phyloP scores from a whole-genome alignment of 2,797 vertebrate species.

The Rhinichthys osculus region DNA sequence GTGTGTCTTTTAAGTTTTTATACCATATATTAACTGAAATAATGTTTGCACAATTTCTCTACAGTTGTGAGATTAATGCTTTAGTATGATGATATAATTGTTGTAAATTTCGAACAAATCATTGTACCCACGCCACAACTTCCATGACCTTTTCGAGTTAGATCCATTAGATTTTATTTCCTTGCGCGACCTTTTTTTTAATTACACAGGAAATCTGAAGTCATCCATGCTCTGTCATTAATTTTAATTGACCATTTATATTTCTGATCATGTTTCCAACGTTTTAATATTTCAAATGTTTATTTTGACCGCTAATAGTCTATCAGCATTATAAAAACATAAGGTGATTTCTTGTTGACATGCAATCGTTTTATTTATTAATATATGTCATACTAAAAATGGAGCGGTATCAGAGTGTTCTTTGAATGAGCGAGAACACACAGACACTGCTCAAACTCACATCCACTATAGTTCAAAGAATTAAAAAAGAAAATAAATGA shows the following conservation, averaged over 20 bases:
- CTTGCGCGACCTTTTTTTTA: neutral
- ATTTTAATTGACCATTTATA: neutral
- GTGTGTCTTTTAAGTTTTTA: neutral
- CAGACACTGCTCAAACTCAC: neutral
- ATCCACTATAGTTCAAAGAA: neutral
- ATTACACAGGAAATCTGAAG: neutral
- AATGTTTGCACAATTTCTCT: neutral
- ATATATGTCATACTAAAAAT: neutral
- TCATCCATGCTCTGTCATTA: neutral
- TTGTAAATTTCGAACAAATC: neutral
- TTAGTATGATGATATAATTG: conserved; percentile 5
- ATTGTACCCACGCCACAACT: neutral
- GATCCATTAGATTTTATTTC: neutral
- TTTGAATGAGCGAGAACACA: neutral
- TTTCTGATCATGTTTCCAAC: neutral
- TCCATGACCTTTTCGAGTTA: neutral
- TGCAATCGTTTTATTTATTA: neutral
- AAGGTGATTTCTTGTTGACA: neutral
- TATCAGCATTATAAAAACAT: neutral
- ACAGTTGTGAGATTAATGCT: neutral
- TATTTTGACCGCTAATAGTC: neutral
- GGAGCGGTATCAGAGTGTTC: neutral
- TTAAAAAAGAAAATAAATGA: neutral
- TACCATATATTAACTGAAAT: neutral
- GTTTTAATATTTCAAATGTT: neutral